phyloP scores from a whole-genome alignment of 1,140 invertebrate genomes.

The Charaxes varanes region DNA sequence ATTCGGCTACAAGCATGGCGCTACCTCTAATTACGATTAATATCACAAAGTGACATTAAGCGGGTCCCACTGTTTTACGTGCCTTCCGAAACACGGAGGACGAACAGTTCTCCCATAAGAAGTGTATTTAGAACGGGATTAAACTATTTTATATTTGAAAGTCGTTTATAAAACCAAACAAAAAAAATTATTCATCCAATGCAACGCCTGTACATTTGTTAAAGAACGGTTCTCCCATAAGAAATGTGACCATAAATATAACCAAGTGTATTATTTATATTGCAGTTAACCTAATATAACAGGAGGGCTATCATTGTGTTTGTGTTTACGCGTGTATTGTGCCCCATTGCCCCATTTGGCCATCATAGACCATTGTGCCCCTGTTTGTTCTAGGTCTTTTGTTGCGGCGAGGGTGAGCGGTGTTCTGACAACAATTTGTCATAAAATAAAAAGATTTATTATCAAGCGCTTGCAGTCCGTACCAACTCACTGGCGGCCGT shows the following conservation, averaged over 20 bases:
- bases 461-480: conserved; percentile 45
- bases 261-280: conserved; percentile 42
- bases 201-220: too few species aligned
- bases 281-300: conserved; percentile 34
- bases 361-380: conserved; percentile 52
- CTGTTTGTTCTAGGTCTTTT: conserved; percentile 68
- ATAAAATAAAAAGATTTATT: conserved; percentile 73
- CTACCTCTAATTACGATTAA: too few species aligned
- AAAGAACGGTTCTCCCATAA: too few species aligned
- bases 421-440: conserved; percentile 66
- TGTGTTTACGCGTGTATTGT: conserved; percentile 60
- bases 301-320: conserved; percentile 48
- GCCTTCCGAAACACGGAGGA: too few species aligned
- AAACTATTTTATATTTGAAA: too few species aligned
- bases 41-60: too few species aligned
- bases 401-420: conserved; percentile 45
- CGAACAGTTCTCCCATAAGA: too few species aligned
- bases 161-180: too few species aligned
- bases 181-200: too few species aligned
- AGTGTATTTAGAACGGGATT: too few species aligned
- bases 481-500: conserved; percentile 60
- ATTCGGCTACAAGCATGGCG: too few species aligned
- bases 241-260: conserved; percentile 19
- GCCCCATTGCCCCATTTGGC: conserved; percentile 50
- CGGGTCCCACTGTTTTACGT: too few species aligned